Conservation (phyloP, 1,140 invertebrate genomes). For the Pseudomyrmex dendroicus region DNA sequence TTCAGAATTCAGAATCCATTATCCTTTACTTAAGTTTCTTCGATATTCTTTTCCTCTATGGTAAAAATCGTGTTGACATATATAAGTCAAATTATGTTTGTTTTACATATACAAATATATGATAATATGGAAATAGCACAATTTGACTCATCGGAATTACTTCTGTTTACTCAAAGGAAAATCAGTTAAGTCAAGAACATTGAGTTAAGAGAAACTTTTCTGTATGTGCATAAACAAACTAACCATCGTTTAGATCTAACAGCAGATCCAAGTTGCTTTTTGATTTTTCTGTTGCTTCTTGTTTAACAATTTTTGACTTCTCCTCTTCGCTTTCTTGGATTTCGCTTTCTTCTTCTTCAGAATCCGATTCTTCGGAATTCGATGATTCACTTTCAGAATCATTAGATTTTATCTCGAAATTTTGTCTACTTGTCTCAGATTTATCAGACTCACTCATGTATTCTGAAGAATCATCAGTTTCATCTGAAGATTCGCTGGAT, state of each 20-base stretch:
- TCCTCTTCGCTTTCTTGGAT: constrained; percentile 71
- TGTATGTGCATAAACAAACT: constrained; percentile 42
- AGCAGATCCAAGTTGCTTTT: constrained; percentile 92
- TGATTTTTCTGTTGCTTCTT: constrained; percentile 76
- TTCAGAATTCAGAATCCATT: too few relatives aligned
- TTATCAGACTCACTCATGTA: constrained; percentile 79
- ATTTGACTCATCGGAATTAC: too few relatives aligned
- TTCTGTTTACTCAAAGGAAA: too few relatives aligned
- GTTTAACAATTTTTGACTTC: constrained; percentile 59
- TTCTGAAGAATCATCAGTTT: constrained; percentile 78
- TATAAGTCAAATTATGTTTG: too few relatives aligned
- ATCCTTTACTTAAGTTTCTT: too few relatives aligned
- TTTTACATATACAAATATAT: too few relatives aligned
- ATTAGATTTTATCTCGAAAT: constrained; percentile 68
- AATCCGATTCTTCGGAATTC: constrained; percentile 80
- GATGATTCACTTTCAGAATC: constrained; percentile 79
- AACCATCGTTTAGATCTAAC: constrained; percentile 91
- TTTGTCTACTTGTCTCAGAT: constrained; percentile 75
- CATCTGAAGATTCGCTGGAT: constrained; percentile 77
- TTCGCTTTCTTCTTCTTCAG: constrained; percentile 79
- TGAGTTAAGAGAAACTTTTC: background rate
- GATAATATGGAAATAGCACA: too few relatives aligned
- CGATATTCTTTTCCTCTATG: too few relatives aligned
- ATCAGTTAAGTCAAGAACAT: background rate
- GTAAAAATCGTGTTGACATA: too few relatives aligned